Evolutionary conservation across 2,113 vertebrate species (phyloP), one percentile per base, ranked within the genome.

Genomic region (Ammodytes dubius): DNA sequence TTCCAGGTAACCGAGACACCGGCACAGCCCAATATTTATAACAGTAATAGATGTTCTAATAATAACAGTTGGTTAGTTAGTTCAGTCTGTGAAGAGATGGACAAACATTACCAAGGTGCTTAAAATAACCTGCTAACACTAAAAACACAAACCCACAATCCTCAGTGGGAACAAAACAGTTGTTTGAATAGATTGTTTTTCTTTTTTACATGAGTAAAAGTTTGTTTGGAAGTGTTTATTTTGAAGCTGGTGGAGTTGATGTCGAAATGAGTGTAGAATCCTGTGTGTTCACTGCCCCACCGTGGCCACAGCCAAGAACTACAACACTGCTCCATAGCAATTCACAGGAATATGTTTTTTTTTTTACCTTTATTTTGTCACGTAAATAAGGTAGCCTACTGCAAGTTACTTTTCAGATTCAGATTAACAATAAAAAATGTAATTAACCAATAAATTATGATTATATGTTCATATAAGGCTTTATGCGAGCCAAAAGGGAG

Each of bases 241-340:
- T 6, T 40, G 49, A 53, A 39, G 46, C 35, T 5, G 2, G n/a
- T 10, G 40, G 39, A 64, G n/a, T 10, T 15, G 4, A 14, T 70
- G 52, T 43, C 14, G 37, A 59, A 39, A 50, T 19, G 12, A 45
- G 4, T 56, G 53, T 17, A 27, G 42, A 42, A 10, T 50, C 4
- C 0, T 60, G 45, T 61, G 43, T 13, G 7, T 49, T 70, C 4
- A 67, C 59, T 74, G 77, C 80, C 74, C 1, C 9, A 15, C 10
- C 58, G 81, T 63, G 88, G 78, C 35, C 63, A 67, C 17, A n/a
- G 39, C 7, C 27, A 2, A 6, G 11, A 59, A 57, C 59, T 67
- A 7, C 35, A 53, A 27, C n/a, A 60, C 14, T 1, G 43, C 9
- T 6, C 2, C 1, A 35, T 6, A 64, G 27, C 27, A 27, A 27